phyloP scores from a whole-genome alignment of 1,140 invertebrate species.

The Nixonia krombeini region DNA sequence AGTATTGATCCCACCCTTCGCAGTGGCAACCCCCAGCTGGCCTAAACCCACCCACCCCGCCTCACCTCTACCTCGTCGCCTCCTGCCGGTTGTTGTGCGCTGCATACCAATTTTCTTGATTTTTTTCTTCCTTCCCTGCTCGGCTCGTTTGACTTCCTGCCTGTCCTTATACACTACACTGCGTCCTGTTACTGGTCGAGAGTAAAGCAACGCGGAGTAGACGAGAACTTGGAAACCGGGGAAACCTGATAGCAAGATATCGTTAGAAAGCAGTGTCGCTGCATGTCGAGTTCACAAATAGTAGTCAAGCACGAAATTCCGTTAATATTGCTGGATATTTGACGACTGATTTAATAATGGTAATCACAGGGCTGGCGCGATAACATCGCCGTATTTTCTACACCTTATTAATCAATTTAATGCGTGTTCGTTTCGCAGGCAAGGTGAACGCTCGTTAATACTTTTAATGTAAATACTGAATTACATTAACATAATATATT shows the following conservation, averaged over 20 bases:
- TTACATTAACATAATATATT: too few relatives aligned
- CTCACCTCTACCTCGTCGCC: constrained; percentile 58
- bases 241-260: constrained; percentile 48
- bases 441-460: too few relatives aligned
- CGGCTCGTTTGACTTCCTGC: constrained; percentile 51
- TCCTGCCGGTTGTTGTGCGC: constrained; percentile 68
- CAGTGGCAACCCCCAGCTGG: constrained; percentile 63
- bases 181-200: constrained; percentile 45
- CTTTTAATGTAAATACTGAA: too few relatives aligned
- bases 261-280: constrained; percentile 47
- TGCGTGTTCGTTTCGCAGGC: too few relatives aligned
- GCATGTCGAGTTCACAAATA: constrained; percentile 6
- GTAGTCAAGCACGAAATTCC: too few relatives aligned
- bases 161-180: constrained; percentile 53
- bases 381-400: too few relatives aligned
- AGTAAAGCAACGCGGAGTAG: constrained; percentile 30
- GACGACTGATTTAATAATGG: too few relatives aligned
- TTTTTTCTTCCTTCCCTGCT: constrained; percentile 45
- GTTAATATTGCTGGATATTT: too few relatives aligned
- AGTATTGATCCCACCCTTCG: constrained; percentile 69
- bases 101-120: constrained; percentile 73
- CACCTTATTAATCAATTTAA: too few relatives aligned
- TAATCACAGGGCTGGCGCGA: too few relatives aligned
- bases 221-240: constrained; percentile 40
- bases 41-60: constrained; percentile 58